A percentile compares a stretch with the other conserved stretches of the same genome.
phyloP scores from a whole-genome alignment of 2,797 vertebrate genomes.

The Scyliorhinus canicula region DNA sequence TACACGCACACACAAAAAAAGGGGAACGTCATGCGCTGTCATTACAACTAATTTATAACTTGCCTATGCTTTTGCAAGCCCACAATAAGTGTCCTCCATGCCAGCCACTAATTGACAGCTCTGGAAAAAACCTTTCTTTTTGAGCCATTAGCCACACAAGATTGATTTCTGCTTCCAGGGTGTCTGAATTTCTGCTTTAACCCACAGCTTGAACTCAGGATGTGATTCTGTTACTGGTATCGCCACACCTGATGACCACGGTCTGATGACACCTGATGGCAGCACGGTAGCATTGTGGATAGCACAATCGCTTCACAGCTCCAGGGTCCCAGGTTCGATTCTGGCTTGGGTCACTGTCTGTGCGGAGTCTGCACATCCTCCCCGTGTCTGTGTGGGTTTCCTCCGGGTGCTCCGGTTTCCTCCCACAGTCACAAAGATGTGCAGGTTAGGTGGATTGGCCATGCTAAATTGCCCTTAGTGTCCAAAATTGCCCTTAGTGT shows the following conservation, averaged over 20 bases:
- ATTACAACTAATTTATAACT: slow-evolving; percentile 17
- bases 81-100: background rate
- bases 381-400: too few species aligned
- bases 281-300: too few species aligned
- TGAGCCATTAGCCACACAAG: slow-evolving; percentile 16
- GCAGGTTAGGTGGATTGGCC: too few species aligned
- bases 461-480: too few species aligned
- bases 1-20: background rate
- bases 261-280: too few species aligned
- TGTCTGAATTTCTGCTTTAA: background rate
- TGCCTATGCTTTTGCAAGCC: slow-evolving; percentile 12
- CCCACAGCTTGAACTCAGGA: background rate
- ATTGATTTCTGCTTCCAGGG: background rate
- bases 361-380: too few species aligned
- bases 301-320: too few species aligned
- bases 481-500: too few species aligned
- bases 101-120: slow-evolving; percentile 25
- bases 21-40: background rate
- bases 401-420: too few species aligned
- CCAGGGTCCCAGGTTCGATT: too few species aligned
- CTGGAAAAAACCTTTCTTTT: background rate
- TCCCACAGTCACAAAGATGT: too few species aligned
- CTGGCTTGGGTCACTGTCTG: too few species aligned
- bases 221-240: slow-evolving; percentile 1
- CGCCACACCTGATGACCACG: background rate